Base-by-base conservation (phyloP, 2,888 invertebrate species). In the Pinctada fucata region DNA sequence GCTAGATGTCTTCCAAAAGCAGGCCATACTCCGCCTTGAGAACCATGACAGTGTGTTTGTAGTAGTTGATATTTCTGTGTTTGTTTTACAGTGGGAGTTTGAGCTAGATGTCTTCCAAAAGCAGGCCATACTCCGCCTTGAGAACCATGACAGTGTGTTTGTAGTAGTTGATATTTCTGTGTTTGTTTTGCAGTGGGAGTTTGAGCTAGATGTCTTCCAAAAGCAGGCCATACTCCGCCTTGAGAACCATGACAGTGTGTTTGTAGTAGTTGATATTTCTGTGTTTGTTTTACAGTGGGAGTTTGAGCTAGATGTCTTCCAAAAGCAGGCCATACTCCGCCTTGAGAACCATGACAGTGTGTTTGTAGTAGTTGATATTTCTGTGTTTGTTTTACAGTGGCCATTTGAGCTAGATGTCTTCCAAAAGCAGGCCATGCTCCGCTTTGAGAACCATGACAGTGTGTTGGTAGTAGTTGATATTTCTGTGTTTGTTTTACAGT, bases 401-500 rank as follows among this genome's bases (percentile, higher is more conserved):
- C n/a, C n/a, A n/a, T 99, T 99, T 93, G 97, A 98, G 89, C 94
- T 99, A 89, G 99, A 99, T 93, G 96, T 95, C 49, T 99, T 99
- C 91, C 99, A 99, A 92, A 98, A 99, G 93, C 96, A 97, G 94
- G 99, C 99, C 0, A 97, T 99, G 80, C 93, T 99, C 3, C 97
- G 97, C 91, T 93, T 99, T 76, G 99, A 99, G 93, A 96, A 97
- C 50, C 96, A 97, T 13, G 96, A 97, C 88, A 97, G 97, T 91
- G 97, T 99, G 0, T 99, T 99, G 93, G 99, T 99, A 0, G 98
- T 99, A 0, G 99, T 99, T 0, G 99, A 99, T 91, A 99, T 99
- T 0, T 99, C 99, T 0, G 99, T 31, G 31, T 31, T 31, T 31
- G 31, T 70, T 10, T 84, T 84, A 47, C 82, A 90, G 90, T 90